Evolutionary conservation across 2,888 invertebrate genomes (phyloP).

Genomic region (Ochropacha duplaris): DNA sequence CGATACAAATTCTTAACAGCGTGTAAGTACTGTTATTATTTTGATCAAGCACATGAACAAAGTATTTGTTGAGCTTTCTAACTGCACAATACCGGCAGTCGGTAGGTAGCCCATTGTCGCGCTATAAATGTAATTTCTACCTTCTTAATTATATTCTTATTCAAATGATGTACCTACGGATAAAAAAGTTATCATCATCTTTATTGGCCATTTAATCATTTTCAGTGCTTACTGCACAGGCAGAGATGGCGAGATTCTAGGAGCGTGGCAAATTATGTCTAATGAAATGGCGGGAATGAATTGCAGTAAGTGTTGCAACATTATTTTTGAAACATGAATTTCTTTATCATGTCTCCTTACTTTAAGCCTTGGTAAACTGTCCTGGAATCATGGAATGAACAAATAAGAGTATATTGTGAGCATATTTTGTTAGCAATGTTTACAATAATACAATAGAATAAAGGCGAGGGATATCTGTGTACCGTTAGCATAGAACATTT

Average conservation of each 20-base stretch:
- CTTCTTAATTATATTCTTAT: too few relatives aligned
- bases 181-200: too few relatives aligned
- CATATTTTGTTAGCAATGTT: too few relatives aligned
- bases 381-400: too few relatives aligned
- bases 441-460: conserved; percentile 9
- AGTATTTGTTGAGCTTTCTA: background rate
- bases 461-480: conserved; percentile 21
- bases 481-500: conserved; percentile 60
- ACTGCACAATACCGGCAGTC: background rate
- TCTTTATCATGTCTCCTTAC: background rate
- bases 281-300: conserved; percentile 65
- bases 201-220: conserved; percentile 16
- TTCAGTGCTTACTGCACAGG: conserved; percentile 84
- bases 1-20: conserved; percentile 77
- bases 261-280: conserved; percentile 74
- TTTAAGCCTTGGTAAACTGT: too few relatives aligned
- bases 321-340: background rate
- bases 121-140: too few relatives aligned
- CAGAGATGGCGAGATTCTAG: conserved; percentile 82
- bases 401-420: too few relatives aligned
- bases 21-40: conserved; percentile 67
- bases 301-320: conserved; percentile 82
- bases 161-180: too few relatives aligned
- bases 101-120: too few relatives aligned
- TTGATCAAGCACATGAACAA: background rate